Evolutionary conservation across 1,140 invertebrate species (phyloP).

Genomic region (Drosophila orena): DNA sequence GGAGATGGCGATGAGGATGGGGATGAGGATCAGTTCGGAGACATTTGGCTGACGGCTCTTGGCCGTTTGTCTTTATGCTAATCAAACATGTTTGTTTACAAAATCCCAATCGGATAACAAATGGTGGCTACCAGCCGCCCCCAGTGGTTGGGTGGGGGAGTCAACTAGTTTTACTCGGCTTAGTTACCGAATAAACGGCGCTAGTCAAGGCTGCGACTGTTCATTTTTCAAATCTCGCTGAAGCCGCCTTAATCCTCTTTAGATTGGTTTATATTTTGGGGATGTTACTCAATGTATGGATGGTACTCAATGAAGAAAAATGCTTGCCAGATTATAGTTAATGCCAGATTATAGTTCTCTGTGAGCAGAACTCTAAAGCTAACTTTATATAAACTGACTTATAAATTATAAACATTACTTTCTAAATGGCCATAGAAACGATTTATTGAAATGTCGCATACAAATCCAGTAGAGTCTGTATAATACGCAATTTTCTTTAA

Average conservation of each 20-base stretch:
- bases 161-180: slow-evolving; percentile 22
- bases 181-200: slow-evolving; percentile 11
- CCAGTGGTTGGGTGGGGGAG: slow-evolving; percentile 18
- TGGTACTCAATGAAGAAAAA: no score
- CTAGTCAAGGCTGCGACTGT: neutral
- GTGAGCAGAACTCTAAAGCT: no score
- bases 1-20: slow-evolving; percentile 1
- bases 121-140: slow-evolving; percentile 32
- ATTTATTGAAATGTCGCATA: no score
- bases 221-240: neutral
- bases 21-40: slow-evolving; percentile 24
- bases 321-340: no score
- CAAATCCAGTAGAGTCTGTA: no score
- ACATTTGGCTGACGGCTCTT: slow-evolving; percentile 30
- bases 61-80: slow-evolving; percentile 53
- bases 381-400: no score
- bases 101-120: slow-evolving; percentile 50
- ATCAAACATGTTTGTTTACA: slow-evolving; percentile 68
- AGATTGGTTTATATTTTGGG: no score
- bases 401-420: no score
- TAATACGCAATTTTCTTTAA: neutral
- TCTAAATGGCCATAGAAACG: no score
- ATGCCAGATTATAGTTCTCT: no score
- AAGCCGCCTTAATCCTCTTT: neutral
- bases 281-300: no score